These are phyloP conservation scores for Tamandua tetradactyla DNA, from an alignment of 2,797 vertebrate species.

Conservation along the genomic window DNA sequence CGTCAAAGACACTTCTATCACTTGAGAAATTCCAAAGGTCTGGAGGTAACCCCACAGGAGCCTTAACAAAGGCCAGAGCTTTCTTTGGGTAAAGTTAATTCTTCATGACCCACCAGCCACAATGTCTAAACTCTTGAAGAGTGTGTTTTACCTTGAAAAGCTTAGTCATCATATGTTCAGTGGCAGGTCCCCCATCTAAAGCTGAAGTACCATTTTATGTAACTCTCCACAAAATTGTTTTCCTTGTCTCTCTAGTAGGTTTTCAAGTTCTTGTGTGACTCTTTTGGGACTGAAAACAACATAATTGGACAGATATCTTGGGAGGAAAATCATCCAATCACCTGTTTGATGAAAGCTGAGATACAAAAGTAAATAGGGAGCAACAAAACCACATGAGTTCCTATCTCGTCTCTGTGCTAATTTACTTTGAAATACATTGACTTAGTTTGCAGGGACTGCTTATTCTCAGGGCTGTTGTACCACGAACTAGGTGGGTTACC, in stretches of 20 bases:
- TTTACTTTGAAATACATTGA: not conserved
- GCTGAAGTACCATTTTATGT: not conserved
- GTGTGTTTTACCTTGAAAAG: not conserved
- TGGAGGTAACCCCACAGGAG: too few species aligned
- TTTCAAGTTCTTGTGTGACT: not conserved
- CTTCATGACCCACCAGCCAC: not conserved
- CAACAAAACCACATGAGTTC: not conserved
- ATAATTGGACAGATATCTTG: not conserved
- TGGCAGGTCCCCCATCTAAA: not conserved
- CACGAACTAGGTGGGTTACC: too few species aligned
- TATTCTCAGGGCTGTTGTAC: too few species aligned
- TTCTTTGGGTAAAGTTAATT: too few species aligned
- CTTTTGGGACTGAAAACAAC: not conserved
- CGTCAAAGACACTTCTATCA: too few species aligned
- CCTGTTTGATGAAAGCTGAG: not conserved
- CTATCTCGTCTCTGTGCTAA: not conserved
- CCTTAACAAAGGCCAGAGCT: too few species aligned
- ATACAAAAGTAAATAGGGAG: not conserved
- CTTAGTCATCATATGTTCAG: not conserved
- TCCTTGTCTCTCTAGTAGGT: not conserved
- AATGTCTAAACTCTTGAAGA: not conserved
- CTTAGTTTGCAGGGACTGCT: too few species aligned
- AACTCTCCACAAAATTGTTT: not conserved
- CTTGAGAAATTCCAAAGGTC: too few species aligned
- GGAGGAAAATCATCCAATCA: not conserved